phyloP scores from a whole-genome alignment of 2,797 vertebrate genomes.

The Mormyrops boulengeri region DNA sequence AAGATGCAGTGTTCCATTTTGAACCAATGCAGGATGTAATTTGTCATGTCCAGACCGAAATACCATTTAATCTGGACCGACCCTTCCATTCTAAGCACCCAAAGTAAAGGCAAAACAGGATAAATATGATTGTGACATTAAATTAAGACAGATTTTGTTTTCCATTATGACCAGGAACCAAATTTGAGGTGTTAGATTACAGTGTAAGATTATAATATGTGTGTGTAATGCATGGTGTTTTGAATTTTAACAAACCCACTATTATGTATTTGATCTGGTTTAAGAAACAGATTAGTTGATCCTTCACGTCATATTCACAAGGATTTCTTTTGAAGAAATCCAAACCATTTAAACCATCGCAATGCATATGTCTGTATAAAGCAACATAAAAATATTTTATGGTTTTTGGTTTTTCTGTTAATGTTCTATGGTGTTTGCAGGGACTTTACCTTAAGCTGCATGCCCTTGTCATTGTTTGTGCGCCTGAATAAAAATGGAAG shows the following conservation, averaged over 20 bases:
- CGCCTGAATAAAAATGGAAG: background rate
- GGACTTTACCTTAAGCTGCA: background rate
- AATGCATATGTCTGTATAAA: background rate
- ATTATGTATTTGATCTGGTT: background rate
- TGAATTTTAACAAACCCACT: background rate
- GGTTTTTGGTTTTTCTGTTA: background rate
- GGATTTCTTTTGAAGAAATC: background rate
- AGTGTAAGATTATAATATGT: background rate
- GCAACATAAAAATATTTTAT: background rate
- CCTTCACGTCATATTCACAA: background rate
- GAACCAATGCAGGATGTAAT: background rate
- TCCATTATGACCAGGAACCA: background rate
- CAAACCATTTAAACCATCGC: background rate
- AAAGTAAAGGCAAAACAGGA: background rate
- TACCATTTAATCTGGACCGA: background rate
- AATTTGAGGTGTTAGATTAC: background rate
- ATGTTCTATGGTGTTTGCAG: background rate
- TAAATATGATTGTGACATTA: background rate
- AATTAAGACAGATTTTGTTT: background rate
- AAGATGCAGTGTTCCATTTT: background rate
- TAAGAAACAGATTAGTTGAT: background rate
- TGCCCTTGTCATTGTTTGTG: background rate
- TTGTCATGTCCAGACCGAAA: background rate
- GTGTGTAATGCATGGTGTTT: background rate
- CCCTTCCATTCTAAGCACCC: background rate